Evolutionary conservation across 2,797 vertebrate species (phyloP).

Genomic region (Ficedula albicollis): DNA sequence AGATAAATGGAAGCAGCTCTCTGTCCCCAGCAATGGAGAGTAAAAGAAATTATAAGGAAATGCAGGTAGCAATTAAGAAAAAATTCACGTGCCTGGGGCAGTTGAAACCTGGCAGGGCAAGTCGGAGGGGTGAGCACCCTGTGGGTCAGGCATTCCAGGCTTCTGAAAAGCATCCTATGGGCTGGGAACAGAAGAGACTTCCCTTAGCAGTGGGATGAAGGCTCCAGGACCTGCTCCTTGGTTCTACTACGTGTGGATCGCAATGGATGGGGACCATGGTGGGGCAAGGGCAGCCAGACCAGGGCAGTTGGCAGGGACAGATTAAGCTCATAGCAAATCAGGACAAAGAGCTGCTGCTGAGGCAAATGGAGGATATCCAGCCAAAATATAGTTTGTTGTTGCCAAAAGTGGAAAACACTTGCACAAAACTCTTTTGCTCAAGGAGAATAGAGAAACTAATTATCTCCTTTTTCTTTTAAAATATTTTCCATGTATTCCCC

Average conservation of each 20-base stretch:
- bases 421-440: not conserved
- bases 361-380: not conserved
- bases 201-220: not conserved
- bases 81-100: not conserved
- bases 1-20: not conserved
- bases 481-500: not conserved
- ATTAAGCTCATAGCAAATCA: not conserved
- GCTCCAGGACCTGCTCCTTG: not conserved
- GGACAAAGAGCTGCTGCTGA: not conserved
- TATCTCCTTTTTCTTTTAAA: not conserved
- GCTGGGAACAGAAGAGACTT: not conserved
- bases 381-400: not conserved
- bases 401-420: not conserved
- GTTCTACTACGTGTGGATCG: not conserved
- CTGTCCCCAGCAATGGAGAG: not conserved
- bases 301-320: not conserved
- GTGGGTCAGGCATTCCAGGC: not conserved
- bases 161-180: not conserved
- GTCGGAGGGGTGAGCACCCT: not conserved
- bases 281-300: not conserved
- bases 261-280: not conserved
- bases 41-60: not conserved
- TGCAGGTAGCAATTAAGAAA: not conserved
- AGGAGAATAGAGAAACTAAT: not conserved
- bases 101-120: not conserved